phyloP scores from a whole-genome alignment of 2,113 vertebrate genomes.

The Tichodroma muraria region DNA sequence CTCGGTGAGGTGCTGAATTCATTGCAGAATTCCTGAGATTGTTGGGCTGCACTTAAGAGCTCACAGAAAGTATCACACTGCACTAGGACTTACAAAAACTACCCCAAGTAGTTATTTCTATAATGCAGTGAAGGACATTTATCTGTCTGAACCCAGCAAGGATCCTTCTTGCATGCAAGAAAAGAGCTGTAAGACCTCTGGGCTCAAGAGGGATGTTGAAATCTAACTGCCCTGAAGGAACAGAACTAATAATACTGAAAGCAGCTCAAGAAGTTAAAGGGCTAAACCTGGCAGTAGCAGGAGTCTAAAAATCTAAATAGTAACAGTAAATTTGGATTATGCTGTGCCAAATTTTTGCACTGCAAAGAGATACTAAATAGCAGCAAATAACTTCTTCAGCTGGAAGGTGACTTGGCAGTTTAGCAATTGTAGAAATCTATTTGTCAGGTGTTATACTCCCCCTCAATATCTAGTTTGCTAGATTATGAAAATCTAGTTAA shows the following conservation, averaged over 20 bases:
- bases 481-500: not conserved
- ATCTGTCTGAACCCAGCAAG: not conserved
- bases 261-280: not conserved
- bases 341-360: not conserved
- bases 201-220: not conserved
- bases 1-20: not conserved
- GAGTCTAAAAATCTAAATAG: not conserved
- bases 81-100: not conserved
- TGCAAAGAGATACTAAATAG: not conserved
- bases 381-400: not conserved
- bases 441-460: not conserved
- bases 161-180: not conserved
- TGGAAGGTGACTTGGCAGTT: slow-evolving; percentile 34
- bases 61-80: not conserved
- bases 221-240: not conserved
- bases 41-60: not conserved
- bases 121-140: not conserved
- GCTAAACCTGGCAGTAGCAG: not conserved
- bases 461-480: not conserved
- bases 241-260: not conserved
- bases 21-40: not conserved
- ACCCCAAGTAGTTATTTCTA: not conserved
- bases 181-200: not conserved
- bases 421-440: not conserved
- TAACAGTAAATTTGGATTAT: not conserved